Evolutionary conservation across 2,113 vertebrate species (phyloP).

Genomic region (human (Homo sapiens)): DNA sequence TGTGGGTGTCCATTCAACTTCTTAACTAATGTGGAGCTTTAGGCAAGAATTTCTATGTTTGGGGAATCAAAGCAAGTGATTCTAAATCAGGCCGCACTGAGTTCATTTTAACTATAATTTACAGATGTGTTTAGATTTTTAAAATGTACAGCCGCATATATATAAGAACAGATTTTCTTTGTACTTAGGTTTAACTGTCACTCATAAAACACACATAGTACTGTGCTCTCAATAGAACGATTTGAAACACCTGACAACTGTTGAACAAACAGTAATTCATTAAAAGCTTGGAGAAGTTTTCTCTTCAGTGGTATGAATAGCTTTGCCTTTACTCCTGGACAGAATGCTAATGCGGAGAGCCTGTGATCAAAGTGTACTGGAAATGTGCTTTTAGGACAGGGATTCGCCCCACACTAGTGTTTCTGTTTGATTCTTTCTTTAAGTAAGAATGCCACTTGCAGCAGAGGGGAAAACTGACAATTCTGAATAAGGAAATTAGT

Average conservation of each 20-base stretch:
- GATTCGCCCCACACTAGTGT: conserved; percentile 70
- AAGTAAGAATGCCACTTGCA: conserved; percentile 74
- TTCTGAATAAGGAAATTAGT: conserved; percentile 65
- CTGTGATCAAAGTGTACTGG: conserved; percentile 83
- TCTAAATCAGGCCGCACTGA: conserved; percentile 36
- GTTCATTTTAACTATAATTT: conserved; percentile 61
- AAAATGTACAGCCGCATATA: background rate
- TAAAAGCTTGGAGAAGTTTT: conserved; percentile 81
- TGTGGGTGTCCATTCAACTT: conserved; percentile 36
- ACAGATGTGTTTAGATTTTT: conserved; percentile 52
- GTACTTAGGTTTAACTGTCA: conserved; percentile 66
- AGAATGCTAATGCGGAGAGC: conserved; percentile 77
- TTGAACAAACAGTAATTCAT: conserved; percentile 84
- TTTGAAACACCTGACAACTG: conserved; percentile 77
- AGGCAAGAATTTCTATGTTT: conserved; percentile 47
- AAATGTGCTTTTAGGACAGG: conserved; percentile 75
- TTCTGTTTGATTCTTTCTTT: conserved; percentile 71
- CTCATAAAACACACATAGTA: conserved; percentile 67
- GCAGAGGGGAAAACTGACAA: conserved; percentile 56
- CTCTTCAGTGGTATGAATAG: conserved; percentile 73
- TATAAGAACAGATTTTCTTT: conserved; percentile 32
- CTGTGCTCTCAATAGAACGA: conserved; percentile 58
- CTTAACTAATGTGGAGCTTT: background rate
- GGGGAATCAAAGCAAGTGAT: conserved; percentile 51
- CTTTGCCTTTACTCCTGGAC: conserved; percentile 76